Evolutionary conservation across 2,888 invertebrate species (phyloP), one percentile per base, ranked within the genome.

Genomic region (Agrotis puta): DNA sequence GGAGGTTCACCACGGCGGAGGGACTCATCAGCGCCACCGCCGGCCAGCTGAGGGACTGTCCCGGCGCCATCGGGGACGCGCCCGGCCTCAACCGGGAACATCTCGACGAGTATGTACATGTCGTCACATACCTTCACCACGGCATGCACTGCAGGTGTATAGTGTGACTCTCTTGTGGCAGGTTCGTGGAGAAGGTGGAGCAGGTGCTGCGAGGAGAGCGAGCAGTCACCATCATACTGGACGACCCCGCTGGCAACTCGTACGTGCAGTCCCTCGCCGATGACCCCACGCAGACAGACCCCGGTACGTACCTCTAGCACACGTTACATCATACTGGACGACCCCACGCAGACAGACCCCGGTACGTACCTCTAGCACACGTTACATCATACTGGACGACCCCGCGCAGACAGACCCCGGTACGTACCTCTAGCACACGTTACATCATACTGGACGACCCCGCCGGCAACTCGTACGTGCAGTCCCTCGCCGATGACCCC

Each of bases 191-290:
- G 0, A 96, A 97, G 81, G 94, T 99, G 67, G 97, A 98, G 57
- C 94, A 97, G 65, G 97, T 98, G 16, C 90, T 98, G 24, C 93
- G 96, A 0, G 97, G 98, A 1, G 93, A 97, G 83, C 92, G 93
- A 14, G 85, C 95, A 6, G 96, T 98, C 0, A 99, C 99, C 0
- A 83, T 99, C 2, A 91, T 99, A 4, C 94, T 99, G 79, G 99
- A 99, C 92, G 99, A 99, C 96, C 99, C 99, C 2, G 98, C 99
- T 13, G 99, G 99, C 0, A 99, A 99, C 94, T 99, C 99, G 80
- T 99, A 99, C 90, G 97, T 99, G 56, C 98, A 99, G 97, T 98
- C 98, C 88, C 92, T 98, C 1, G 98, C 98, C 22, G 97, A 97
- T 27, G 97, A 97, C 71, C 92, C 95, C 7, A 50, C n/a, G 72